Percentiles rank a stretch among this genome's conserved stretches.
Conservation (phyloP, 2,113 vertebrate species). For the Engraulis encrasicolus region DNA sequence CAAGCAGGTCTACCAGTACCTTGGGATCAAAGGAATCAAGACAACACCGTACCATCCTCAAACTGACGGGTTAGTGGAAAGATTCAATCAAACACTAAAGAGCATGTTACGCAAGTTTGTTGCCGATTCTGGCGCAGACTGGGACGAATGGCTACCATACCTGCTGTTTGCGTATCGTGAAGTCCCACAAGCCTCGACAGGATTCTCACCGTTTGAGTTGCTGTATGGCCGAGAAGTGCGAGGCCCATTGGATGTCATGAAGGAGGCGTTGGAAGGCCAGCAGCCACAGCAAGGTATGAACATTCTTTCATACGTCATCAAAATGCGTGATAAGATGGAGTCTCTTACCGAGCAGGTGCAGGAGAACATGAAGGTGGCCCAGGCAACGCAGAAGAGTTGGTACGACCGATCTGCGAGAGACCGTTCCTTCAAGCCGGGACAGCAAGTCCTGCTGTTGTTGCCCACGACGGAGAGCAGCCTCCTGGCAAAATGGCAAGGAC, state of each 20-base stretch:
- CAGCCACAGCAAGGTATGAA: not conserved
- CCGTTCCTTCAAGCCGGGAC: no score
- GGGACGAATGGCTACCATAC: not conserved
- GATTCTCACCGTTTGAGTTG: not conserved
- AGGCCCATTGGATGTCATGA: not conserved
- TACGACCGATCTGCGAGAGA: not conserved
- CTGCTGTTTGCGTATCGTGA: not conserved
- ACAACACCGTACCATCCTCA: conserved; percentile 2
- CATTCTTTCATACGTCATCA: no score
- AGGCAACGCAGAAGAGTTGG: conserved; percentile 14
- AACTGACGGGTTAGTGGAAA: not conserved
- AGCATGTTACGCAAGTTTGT: not conserved
- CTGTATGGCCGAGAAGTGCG: not conserved
- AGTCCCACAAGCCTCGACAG: not conserved
- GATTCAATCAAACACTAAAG: not conserved
- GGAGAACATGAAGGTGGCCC: no score
- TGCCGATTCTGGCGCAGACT: not conserved
- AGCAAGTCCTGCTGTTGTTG: no score
- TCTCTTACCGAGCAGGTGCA: no score
- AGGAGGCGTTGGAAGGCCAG: not conserved
- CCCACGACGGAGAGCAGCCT: not conserved
- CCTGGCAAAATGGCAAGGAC: no score
- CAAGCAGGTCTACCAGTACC: not conserved
- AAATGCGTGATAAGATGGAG: no score
- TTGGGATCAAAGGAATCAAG: not conserved